These are phyloP conservation scores for Onthophagus sagittarius DNA, from an alignment of 2,888 invertebrate genomes.

Conservation along the genomic window DNA sequence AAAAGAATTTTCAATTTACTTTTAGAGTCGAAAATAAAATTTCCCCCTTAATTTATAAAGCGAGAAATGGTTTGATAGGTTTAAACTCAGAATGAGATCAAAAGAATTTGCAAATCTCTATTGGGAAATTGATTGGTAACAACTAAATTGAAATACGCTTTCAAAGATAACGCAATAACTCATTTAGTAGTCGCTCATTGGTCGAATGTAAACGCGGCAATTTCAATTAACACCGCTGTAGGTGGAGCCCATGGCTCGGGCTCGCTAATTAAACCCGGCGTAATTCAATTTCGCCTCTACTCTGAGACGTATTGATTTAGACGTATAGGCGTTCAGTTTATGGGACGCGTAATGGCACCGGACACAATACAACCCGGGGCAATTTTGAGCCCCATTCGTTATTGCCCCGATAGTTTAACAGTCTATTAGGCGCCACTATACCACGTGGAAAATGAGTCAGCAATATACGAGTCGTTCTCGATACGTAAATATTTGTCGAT, in stretches of 20 bases:
- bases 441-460: constrained; percentile 22
- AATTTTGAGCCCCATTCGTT: constrained; percentile 24
- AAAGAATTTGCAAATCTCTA: too few species aligned
- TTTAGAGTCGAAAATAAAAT: too few species aligned
- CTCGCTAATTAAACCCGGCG: constrained; percentile 17
- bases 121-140: too few species aligned
- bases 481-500: not conserved
- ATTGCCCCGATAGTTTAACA: constrained; percentile 23
- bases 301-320: constrained; percentile 22
- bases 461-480: not conserved
- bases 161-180: not conserved
- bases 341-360: constrained; percentile 20
- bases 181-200: not conserved
- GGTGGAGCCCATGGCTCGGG: not conserved
- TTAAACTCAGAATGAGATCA: not conserved
- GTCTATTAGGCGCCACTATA: constrained; percentile 19
- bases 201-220: not conserved
- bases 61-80: not conserved
- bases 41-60: not conserved
- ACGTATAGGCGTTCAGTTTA: constrained; percentile 16
- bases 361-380: constrained; percentile 22
- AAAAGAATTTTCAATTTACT: too few species aligned
- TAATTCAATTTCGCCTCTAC: constrained; percentile 19
- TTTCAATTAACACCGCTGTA: not conserved
- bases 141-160: not conserved